Evolutionary conservation across 2,888 invertebrate genomes (phyloP), one percentile per base, ranked within the genome.

Genomic region (Cabera pusaria): DNA sequence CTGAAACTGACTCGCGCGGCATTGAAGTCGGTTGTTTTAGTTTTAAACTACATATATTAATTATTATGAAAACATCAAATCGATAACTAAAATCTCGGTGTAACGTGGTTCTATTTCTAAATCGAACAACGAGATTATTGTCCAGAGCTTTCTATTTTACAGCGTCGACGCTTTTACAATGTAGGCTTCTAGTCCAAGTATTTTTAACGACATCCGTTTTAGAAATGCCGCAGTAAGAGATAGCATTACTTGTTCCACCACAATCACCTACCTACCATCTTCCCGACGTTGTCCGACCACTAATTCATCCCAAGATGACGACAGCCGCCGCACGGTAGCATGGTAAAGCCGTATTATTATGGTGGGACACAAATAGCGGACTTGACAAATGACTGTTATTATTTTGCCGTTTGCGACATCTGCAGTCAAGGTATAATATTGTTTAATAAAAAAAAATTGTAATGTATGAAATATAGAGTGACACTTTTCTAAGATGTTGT

Each of bases 341-440:
- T 21, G 7, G 11, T 33, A 28, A 40, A 28, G 27, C 18, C 23
- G 27, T 40, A 28, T 40, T 16, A 40, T 40, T 40, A 40, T 23
- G 27, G 33, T 27, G 29, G 8, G 26, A 16, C 28, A 33, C 23
- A 28, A 24, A 40, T 40, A 9, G 28, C 33, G 24, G 10, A 10
- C 28, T 14, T 9, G 16, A 33, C 33, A 23, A 24, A 3, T 12
- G 8, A 26, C 31, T 31, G 20, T 26, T 21, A 37, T 31, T 25
- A 37, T 11, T 16, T 19, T 24, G 29, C 28, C 12, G 25, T 20
- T 31, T 19, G 14, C 14, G n/a, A n/a, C n/a, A n/a, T 10, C 20
- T 16, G 17, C 27, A 14, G 35, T 9, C 20, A 9, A 14, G 2
- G 14, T 10, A 21, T 6, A 18, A 24, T n/a, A n/a, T n/a, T n/a